Evolutionary conservation across 2,113 vertebrate genomes (phyloP).

Genomic region (rat (Rattus norvegicus)): GRCr8 NC_086023.1:84057501-84058000

Average conservation of each 20-base stretch:
- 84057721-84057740: background rate
- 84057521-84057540: background rate
- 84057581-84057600: background rate
- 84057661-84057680: background rate
- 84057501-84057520: background rate
- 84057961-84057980: background rate
- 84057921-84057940: background rate
- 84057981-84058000: background rate
- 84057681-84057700: background rate
- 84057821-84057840: background rate
- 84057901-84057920: too few relatives aligned
- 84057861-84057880: background rate
- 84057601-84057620: background rate
- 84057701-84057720: background rate
- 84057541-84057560: background rate
- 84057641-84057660: too few relatives aligned
- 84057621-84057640: background rate
- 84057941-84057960: background rate
- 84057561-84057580: accelerated
- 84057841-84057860: background rate
- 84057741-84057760: background rate
- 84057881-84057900: background rate
- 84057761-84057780: background rate
- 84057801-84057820: background rate
- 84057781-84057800: background rate